Conservation (phyloP, 2,888 invertebrate genomes). For the Himalopsyche kuldschensis region DNA sequence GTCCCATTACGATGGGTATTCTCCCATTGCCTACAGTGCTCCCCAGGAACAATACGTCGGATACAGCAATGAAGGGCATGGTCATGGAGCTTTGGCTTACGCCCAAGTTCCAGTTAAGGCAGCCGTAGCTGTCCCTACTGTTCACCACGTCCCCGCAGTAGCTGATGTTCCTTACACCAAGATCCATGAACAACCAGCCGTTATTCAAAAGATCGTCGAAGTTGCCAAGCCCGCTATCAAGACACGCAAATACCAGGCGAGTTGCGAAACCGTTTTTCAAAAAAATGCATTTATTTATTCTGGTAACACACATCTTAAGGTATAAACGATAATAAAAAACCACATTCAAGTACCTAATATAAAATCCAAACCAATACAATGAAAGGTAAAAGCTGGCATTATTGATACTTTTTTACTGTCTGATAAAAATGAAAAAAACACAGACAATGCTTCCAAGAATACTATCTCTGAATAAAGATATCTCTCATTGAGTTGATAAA, state of each 20-base stretch:
- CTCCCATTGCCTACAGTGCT: background rate
- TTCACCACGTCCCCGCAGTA: slow-evolving; percentile 51
- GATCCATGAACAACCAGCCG: slow-evolving; percentile 53
- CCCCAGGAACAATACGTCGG: slow-evolving; percentile 18
- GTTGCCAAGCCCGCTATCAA: slow-evolving; percentile 62
- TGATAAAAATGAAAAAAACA: too few relatives aligned
- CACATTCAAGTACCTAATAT: too few relatives aligned
- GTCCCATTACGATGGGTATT: slow-evolving; percentile 41
- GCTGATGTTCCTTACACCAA: slow-evolving; percentile 56
- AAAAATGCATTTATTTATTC: background rate
- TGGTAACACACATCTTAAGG: too few relatives aligned
- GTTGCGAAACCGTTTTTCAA: background rate
- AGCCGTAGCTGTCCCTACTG: slow-evolving; percentile 38
- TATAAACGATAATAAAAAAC: too few relatives aligned
- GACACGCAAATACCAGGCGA: slow-evolving; percentile 58
- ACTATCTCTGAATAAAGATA: too few relatives aligned
- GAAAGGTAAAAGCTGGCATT: too few relatives aligned
- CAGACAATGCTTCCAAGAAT: too few relatives aligned
- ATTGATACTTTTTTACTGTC: too few relatives aligned
- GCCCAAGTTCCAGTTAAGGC: slow-evolving; percentile 36
- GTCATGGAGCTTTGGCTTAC: slow-evolving; percentile 12
- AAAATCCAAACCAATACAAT: too few relatives aligned
- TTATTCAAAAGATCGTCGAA: slow-evolving; percentile 60
- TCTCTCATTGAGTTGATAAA: too few relatives aligned
- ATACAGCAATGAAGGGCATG: slow-evolving; percentile 16